These are phyloP conservation scores for Acropora yongei DNA, from an alignment of 64 coral and sea anemone genomes.

Conservation along the genomic window DNA sequence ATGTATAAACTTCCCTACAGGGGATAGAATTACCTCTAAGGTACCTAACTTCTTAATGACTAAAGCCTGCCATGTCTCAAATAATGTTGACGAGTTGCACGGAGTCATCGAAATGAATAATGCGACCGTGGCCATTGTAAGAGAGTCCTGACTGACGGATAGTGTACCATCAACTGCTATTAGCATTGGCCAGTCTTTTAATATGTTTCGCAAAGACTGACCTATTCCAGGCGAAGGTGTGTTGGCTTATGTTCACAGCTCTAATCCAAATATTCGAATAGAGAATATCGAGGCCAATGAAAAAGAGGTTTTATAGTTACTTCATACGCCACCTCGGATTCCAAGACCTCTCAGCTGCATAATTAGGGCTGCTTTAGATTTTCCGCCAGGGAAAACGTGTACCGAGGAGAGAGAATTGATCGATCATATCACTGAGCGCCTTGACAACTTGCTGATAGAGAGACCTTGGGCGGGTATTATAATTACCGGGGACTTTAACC, in stretches of 20 bases:
- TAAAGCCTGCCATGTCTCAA: conserved; percentile 66
- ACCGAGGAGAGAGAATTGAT: conserved; percentile 48
- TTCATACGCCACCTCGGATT: conserved; percentile 38
- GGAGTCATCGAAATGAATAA: conserved; percentile 50
- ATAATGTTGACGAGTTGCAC: conserved; percentile 53
- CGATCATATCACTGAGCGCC: conserved; percentile 45
- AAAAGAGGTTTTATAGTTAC: conserved; percentile 47
- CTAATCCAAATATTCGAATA: conserved; percentile 38
- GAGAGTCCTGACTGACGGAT: conserved; percentile 48
- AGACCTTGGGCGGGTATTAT: conserved; percentile 47
- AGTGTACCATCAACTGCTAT: conserved; percentile 44
- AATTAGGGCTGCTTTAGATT: conserved; percentile 53
- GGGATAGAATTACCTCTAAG: neutral
- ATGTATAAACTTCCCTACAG: conserved; percentile 45
- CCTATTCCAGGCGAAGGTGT: conserved; percentile 26
- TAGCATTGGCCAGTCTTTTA: conserved; percentile 29
- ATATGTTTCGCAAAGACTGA: conserved; percentile 55
- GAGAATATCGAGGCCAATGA: conserved; percentile 18
- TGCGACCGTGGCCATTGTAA: conserved; percentile 41
- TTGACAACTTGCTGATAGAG: conserved; percentile 39
- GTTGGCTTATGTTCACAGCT: conserved; percentile 38
- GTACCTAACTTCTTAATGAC: conserved; percentile 52
- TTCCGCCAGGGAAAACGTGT: conserved; percentile 30
- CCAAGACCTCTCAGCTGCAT: conserved; percentile 50
- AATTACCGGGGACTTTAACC: conserved; percentile 50